Base-by-base conservation (phyloP, 2,888 invertebrate genomes). In the Stenichneumon culpator region DNA sequence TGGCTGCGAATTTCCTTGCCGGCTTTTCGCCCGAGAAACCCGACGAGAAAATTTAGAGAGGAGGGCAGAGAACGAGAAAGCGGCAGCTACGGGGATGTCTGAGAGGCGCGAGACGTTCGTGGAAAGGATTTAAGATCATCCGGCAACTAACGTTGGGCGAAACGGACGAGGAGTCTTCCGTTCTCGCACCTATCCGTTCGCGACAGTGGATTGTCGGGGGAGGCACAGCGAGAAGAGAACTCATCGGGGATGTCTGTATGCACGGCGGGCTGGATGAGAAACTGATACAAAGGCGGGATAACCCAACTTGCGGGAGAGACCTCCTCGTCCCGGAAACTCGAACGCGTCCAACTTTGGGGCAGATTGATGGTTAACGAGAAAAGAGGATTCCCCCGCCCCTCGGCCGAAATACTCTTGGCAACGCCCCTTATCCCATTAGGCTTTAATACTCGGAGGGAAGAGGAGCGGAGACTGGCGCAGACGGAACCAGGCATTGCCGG, bases 331-430 rank as follows among this genome's bases (percentile, higher is more conserved):
- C 28, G 72, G 57, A 22, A 68, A 68, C 78, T 79, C 60, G 74
- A 63, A 67, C 73, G 72, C 68, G 44, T 60, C 22, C 68, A 74
- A 70, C 63, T 83, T 79, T 69, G 73, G 63, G 32, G 32, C 47
- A 83, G 74, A 79, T 83, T 69, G 83, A 83, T 83, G 79, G 69
- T 52, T 28, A 63, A 74, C 57, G 60, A 52, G 73, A 73, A 79
- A 79, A 60, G 73, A 39, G 63, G 68, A 11, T 9, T 52, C 67
- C 73, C 68, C 47, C 19, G 14, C 47, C 32, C 11, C n/a, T 25
- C 36, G n/a, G 9, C 11, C 7, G 50, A 28, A 22, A 6, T 50
- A 57, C 74, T 44, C 32, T 14, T 67, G 39, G 69, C 78, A 44
- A 25, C 25, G 74, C 74, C 74, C 68, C 72, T 78, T 69, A 82